Base-by-base conservation (phyloP, 1,140 invertebrate genomes). In the Drosophila arizonae region DNA sequence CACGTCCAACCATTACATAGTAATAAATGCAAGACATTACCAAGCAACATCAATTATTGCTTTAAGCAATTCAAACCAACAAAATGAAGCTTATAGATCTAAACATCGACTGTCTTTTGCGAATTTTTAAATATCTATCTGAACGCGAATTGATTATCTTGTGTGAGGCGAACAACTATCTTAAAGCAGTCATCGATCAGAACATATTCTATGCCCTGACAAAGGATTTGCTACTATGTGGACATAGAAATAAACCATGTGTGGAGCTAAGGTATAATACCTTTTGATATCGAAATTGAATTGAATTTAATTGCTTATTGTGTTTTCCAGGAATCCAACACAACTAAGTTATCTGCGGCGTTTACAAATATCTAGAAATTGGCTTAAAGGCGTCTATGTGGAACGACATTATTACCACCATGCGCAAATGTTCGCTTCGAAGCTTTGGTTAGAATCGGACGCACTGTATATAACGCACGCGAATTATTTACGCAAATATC, bases 351-450 rank as follows among this genome's bases (percentile, higher is more conserved):
- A 81, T 61, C 58, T 58, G 5, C 65, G 78, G 39, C 79, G 90
- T 6, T 48, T 91, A 6, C 76, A 66, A 52, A 70, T 91, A n/a
- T 65, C 65, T 1, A 54, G 56, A 6, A 91, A 91, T 55, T 91
- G 90, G 90, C 24, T 81, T 4, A 74, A 72, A 21, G 90, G 90
- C 0, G 61, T 56, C 9, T 91, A 91, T 51, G 43, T 64, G 0
- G 87, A 91, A 45, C 61, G 73, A 0, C 69, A 75, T 17, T 91
- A 90, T 26, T 91, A 81, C 33, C 84, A 90, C 51, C 89, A 91
- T 62, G 68, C 54, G 0, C 78, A 81, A 48, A 90, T 91, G 81
- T 91, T 85, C 55, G 63, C 87, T 26, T 89, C 89, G 9, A 91
- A 84, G 61, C n/a, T 91, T 6, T 72, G 73, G 24, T 65, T 91